phyloP scores from a whole-genome alignment of 2,888 invertebrate genomes.

The Trichopria drosophilae region DNA sequence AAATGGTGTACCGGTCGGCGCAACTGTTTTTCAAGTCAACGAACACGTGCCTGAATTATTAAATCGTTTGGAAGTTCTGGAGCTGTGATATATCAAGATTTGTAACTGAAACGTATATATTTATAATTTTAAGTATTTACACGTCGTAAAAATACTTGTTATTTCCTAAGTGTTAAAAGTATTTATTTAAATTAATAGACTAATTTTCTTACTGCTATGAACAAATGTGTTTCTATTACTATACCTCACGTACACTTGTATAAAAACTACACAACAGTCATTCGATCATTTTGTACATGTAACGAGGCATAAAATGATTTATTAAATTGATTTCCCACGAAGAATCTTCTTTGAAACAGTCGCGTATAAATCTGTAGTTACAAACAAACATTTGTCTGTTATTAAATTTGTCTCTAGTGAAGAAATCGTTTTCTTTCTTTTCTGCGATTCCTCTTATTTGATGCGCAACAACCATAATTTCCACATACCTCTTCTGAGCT shows the following conservation, averaged over 20 bases:
- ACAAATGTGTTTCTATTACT: too few relatives aligned
- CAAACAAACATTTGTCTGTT: conserved; percentile 40
- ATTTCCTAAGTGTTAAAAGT: too few relatives aligned
- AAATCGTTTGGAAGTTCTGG: conserved; percentile 28
- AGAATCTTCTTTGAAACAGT: conserved; percentile 59
- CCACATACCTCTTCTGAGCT: conserved; percentile 54
- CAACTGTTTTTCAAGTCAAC: conserved; percentile 39
- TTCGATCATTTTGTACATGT: neutral
- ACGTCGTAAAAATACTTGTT: too few relatives aligned
- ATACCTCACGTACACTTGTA: too few relatives aligned
- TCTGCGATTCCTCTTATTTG: conserved; percentile 45
- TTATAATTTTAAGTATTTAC: too few relatives aligned
- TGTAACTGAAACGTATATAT: too few relatives aligned
- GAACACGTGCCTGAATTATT: conserved; percentile 42
- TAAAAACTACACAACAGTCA: too few relatives aligned
- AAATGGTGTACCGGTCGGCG: conserved; percentile 39
- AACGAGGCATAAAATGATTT: conserved; percentile 55
- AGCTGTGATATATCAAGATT: conserved; percentile 5
- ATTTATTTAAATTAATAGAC: too few relatives aligned
- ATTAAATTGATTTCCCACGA: conserved; percentile 60
- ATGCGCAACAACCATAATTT: conserved; percentile 59
- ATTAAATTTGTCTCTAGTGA: neutral
- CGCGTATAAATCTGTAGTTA: conserved; percentile 59
- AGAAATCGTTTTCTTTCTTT: conserved; percentile 13
- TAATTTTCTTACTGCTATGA: too few relatives aligned